Base-by-base conservation (phyloP, 2,888 invertebrate genomes). In the Zaprionus obscuricornis region DNA sequence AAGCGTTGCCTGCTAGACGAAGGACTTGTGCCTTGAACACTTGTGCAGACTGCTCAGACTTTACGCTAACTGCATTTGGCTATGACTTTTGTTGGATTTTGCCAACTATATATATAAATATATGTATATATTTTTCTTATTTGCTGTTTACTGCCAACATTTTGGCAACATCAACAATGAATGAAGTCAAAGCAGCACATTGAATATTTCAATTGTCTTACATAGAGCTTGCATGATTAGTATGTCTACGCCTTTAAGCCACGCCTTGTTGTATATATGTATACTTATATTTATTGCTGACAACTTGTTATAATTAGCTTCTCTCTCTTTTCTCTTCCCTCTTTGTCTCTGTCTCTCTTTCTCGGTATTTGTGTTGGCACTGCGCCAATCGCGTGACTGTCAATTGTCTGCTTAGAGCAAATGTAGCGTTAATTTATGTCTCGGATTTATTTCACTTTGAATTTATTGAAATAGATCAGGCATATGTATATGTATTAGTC, bases 311-410 rank as follows among this genome's bases (percentile, higher is more conserved):
- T n/a, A n/a, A n/a, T n/a, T n/a, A n/a, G n/a, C n/a, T n/a, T n/a
- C n/a, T n/a, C n/a, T n/a, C n/a, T n/a, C n/a, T n/a, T n/a, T n/a
- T n/a, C n/a, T n/a, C n/a, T n/a, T n/a, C n/a, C n/a, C n/a, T n/a
- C n/a, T n/a, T n/a, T n/a, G n/a, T n/a, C n/a, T n/a, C n/a, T n/a
- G n/a, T n/a, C n/a, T n/a, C n/a, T n/a, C n/a, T n/a, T n/a, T n/a
- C n/a, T n/a, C n/a, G n/a, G n/a, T n/a, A n/a, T n/a, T n/a, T n/a
- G n/a, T 24, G 29, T 63, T 69, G 69, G 64, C 69, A 16, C 18
- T 4, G 18, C 29, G 26, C 47, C 65, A 57, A 31, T 70, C 40
- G 71, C 67, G 67, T 71, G 71, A 43, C 66, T 47, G 49, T 50
- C 55, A 42, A 51, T 55, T n/a, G 36, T 42, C 49, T 46, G 31